Percentiles rank a stretch among this genome's conserved stretches.
Evolutionary conservation across 1,140 invertebrate species (phyloP).

Genomic region (Telenomus remus): DNA sequence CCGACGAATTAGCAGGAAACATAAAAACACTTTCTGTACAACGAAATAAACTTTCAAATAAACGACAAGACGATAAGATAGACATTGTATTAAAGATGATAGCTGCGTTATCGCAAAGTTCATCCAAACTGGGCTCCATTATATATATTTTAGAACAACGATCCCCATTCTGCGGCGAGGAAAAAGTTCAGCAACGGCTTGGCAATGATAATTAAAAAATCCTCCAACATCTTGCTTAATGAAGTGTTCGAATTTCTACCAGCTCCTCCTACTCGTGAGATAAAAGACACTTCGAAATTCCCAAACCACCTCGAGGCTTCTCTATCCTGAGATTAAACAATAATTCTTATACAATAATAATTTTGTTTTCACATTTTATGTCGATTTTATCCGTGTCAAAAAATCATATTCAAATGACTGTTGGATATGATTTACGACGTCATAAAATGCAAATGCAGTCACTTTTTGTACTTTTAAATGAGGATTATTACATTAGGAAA

Average conservation of each 20-base stretch:
- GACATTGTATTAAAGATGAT: slow-evolving; percentile 41
- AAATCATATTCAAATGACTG: no score
- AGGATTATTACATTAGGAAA: no score
- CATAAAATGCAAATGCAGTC: no score
- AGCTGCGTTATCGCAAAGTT: slow-evolving; percentile 26
- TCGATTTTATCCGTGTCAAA: no score
- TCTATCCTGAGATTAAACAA: no score
- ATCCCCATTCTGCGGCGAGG: not conserved
- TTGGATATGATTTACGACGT: no score
- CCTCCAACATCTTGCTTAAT: slow-evolving; percentile 10
- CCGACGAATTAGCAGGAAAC: slow-evolving; percentile 21
- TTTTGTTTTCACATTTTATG: no score
- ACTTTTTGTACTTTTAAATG: no score
- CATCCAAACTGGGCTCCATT: slow-evolving; percentile 6
- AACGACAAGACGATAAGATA: slow-evolving; percentile 53
- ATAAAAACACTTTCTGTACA: slow-evolving; percentile 50
- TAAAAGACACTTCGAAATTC: slow-evolving; percentile 21
- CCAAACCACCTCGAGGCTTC: not conserved
- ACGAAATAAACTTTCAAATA: slow-evolving; percentile 29
- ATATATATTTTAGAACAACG: slow-evolving; percentile 1
- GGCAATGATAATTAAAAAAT: slow-evolving; percentile 26
- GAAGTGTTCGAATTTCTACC: slow-evolving; percentile 13
- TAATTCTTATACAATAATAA: no score
- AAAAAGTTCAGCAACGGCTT: slow-evolving; percentile 7
- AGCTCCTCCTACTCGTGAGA: not conserved